Percentiles rank a stretch among this genome's conserved stretches.
phyloP scores from a whole-genome alignment of 2,113 vertebrate genomes.

The Gallinago undulata region DNA sequence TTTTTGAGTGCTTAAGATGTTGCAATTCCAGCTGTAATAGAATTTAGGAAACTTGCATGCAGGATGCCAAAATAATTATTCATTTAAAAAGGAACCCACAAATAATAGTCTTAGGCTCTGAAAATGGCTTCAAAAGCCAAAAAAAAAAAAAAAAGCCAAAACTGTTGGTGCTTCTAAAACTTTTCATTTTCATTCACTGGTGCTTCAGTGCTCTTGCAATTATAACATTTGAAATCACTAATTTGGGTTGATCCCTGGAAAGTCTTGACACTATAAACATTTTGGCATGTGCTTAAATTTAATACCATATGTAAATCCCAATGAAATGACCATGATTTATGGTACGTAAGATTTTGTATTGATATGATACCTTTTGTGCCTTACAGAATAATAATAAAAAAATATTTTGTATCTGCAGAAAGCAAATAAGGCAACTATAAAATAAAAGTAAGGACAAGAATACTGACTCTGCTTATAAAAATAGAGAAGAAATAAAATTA shows the following conservation, averaged over 20 bases:
- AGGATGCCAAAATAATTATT: constrained; percentile 5
- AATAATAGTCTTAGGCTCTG: background rate
- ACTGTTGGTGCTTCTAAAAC: background rate
- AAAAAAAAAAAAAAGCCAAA: background rate
- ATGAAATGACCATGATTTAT: background rate
- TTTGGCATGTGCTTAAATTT: background rate
- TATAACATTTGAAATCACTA: background rate
- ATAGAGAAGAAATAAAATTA: background rate
- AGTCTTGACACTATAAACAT: background rate
- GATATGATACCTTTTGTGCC: background rate
- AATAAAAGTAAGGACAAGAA: background rate
- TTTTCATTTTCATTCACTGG: background rate
- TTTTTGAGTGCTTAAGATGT: background rate
- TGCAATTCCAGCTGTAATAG: background rate
- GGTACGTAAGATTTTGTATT: background rate
- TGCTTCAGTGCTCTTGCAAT: background rate
- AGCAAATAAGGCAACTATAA: background rate
- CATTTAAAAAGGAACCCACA: background rate
- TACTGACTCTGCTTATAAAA: background rate
- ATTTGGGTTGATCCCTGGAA: background rate
- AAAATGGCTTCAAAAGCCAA: background rate
- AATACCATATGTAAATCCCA: background rate
- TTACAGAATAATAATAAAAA: background rate
- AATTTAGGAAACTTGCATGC: background rate
- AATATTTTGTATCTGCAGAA: background rate